These are phyloP conservation scores for Xenus cinereus DNA, from an alignment of 2,113 vertebrate species.

Conservation along the genomic window DNA sequence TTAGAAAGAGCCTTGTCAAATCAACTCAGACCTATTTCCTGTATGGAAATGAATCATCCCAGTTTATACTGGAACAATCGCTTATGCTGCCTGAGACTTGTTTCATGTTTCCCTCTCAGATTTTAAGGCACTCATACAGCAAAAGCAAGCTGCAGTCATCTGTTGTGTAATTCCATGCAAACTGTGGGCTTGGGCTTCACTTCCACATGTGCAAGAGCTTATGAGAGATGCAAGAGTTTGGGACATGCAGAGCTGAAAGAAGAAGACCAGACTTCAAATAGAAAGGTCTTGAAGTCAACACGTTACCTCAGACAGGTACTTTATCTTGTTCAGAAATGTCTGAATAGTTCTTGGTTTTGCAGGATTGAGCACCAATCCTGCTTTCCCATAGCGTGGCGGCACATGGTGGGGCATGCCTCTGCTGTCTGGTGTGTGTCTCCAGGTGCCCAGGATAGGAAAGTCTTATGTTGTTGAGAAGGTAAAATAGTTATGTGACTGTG, in stretches of 20 bases:
- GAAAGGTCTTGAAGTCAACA: neutral
- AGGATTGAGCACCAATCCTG: neutral
- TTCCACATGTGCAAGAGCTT: neutral
- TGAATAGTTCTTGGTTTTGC: neutral
- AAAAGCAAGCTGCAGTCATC: neutral
- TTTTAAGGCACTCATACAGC: neutral
- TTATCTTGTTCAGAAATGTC: neutral
- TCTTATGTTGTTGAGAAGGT: neutral
- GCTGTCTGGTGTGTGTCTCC: neutral
- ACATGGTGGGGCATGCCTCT: neutral
- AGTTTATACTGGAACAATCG: slow-evolving; percentile 11
- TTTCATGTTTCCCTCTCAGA: neutral
- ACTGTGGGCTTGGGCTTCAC: neutral
- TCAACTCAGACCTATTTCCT: neutral
- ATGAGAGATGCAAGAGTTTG: neutral
- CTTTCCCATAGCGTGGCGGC: rapidly evolving
- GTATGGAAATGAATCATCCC: neutral
- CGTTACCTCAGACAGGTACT: neutral
- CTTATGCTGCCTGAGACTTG: neutral
- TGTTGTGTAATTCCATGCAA: neutral
- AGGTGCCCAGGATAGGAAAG: neutral
- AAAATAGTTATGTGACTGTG: neutral
- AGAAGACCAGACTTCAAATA: neutral
- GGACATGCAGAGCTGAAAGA: neutral
- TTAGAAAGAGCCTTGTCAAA: neutral